Conservation (phyloP, 2,113 vertebrate genomes). For the Poeciliopsis retropinna region DNA sequence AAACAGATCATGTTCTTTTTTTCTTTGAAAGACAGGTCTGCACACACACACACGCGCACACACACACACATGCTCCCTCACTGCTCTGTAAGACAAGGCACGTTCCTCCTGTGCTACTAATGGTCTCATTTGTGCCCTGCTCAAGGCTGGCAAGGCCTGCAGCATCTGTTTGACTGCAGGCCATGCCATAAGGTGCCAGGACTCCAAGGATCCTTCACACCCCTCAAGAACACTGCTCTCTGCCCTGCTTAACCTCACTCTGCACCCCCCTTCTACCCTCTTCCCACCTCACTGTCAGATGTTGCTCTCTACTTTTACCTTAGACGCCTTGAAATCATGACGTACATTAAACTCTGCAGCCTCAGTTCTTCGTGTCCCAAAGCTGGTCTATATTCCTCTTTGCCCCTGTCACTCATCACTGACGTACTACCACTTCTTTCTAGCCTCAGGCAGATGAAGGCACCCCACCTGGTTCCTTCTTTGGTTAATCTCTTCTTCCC, state of each 20-base stretch:
- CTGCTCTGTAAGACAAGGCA: constrained; percentile 70
- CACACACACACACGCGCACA: constrained; percentile 42
- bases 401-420: constrained; percentile 7
- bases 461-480: constrained; percentile 36
- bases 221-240: constrained; percentile 76
- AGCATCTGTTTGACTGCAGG: constrained; percentile 83
- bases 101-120: constrained; percentile 68
- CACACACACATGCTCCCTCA: constrained; percentile 27
- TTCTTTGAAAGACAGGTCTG: constrained; percentile 46
- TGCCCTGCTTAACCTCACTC: constrained; percentile 86
- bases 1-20: constrained; percentile 51
- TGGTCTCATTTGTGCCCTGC: constrained; percentile 73
- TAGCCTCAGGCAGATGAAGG: constrained; percentile 24
- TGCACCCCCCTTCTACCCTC: constrained; percentile 80
- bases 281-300: constrained; percentile 73
- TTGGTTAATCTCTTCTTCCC: constrained; percentile 21
- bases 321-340: constrained; percentile 6
- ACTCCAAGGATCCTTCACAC: constrained; percentile 72
- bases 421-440: not conserved
- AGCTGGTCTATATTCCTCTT: not conserved
- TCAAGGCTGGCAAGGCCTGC: constrained; percentile 73
- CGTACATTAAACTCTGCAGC: constrained; percentile 33
- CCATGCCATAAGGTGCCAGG: constrained; percentile 80
- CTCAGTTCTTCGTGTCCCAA: constrained; percentile 5
- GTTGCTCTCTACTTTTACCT: constrained; percentile 5